Evolutionary conservation across 2,113 vertebrate genomes (phyloP), one percentile per base, ranked within the genome.

Genomic region (Urocitellus parryii): DNA sequence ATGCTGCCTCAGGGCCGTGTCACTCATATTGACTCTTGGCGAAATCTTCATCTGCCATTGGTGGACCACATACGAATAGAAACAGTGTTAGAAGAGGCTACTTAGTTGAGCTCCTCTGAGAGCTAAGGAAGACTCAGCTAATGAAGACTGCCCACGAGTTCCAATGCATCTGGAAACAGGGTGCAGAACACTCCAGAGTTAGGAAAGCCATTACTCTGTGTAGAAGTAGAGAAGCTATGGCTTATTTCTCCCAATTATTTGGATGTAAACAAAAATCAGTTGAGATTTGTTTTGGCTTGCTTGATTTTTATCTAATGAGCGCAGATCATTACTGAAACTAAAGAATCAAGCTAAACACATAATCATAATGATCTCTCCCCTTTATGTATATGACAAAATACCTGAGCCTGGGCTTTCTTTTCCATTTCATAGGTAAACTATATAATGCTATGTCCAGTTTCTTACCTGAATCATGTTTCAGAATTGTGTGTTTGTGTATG

Each of bases 1-100:
- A 82, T 68, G 51, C 65, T 94, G 48, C 63, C 90, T 91, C 72
- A 92, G 77, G 91, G 25, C 61, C 24, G 22, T 77, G 37, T 45
- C 58, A 42, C 53, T 65, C 77, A 81, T 53, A 45, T 42, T 67
- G 92, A 80, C 25, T 37, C 29, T 42, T n/a, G 37, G 25, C 29
- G 34, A 20, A 24, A 58, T 73, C 39, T 65, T 79, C 85, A 90
- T 37, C n/a, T 51, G n/a, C 17, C 32, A 16, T 4, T 24, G 37
- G 18, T 24, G 34, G 42, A 63, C 78, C 29, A 25, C 4, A 63
- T 8, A 25, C 5, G 14, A 73, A 45, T 9, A 87, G 65, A 90
- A 90, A 78, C 0, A 10, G 20, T 32, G 1, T 45, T n/a, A 10
- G 1, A 91, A 78, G 37, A 87, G 67, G 68, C 14, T 58, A 76